Conservation (phyloP, 2,888 invertebrate species). For the Augiades crinisus region DNA sequence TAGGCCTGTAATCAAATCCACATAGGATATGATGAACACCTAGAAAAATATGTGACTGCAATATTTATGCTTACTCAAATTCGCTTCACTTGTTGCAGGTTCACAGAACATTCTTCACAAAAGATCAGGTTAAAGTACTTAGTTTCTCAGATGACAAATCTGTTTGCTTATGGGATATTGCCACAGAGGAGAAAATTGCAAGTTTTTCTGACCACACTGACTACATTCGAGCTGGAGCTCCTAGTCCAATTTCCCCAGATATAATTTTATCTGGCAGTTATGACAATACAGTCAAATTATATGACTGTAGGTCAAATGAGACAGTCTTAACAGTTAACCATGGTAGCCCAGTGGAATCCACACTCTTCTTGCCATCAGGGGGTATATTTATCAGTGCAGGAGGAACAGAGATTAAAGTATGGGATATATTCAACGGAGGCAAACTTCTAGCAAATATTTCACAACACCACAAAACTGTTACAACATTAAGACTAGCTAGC, state of each 20-base stretch:
- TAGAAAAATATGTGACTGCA: too few species aligned
- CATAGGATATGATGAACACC: too few species aligned
- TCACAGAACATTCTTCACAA: constrained; percentile 91
- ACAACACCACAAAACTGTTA: constrained; percentile 98
- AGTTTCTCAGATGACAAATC: constrained; percentile 96
- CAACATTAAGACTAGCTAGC: constrained; percentile 90
- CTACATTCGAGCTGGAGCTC: constrained; percentile 92
- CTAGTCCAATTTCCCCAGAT: constrained; percentile 88
- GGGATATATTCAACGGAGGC: constrained; percentile 96
- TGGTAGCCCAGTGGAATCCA: constrained; percentile 93
- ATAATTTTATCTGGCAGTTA: constrained; percentile 93
- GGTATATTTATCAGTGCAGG: constrained; percentile 96
- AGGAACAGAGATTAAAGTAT: constrained; percentile 94
- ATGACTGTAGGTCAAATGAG: constrained; percentile 89
- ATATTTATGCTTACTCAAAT: not conserved
- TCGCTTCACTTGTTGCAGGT: constrained; percentile 64
- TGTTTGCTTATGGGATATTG: constrained; percentile 94
- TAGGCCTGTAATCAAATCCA: too few species aligned
- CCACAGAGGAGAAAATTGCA: constrained; percentile 87
- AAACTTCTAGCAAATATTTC: constrained; percentile 91
- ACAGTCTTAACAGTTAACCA: constrained; percentile 90
- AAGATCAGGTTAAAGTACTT: constrained; percentile 88
- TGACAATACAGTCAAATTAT: constrained; percentile 93
- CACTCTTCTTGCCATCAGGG: constrained; percentile 93
- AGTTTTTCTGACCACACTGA: constrained; percentile 87